Conservation (phyloP, 2,888 invertebrate species). For the Watsonalla binaria region DNA sequence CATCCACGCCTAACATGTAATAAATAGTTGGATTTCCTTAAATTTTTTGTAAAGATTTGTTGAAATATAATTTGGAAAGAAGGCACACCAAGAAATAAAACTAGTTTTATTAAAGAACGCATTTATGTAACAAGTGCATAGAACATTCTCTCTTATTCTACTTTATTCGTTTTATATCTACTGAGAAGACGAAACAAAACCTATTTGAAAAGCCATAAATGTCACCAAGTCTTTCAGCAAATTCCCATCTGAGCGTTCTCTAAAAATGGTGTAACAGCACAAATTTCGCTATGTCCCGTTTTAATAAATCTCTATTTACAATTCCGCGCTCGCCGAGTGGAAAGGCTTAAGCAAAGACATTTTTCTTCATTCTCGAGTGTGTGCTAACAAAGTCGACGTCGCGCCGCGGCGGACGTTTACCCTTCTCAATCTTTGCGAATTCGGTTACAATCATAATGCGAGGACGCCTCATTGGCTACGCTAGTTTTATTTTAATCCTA, state of each 20-base stretch:
- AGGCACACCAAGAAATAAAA: too few species aligned
- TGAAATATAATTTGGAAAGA: too few species aligned
- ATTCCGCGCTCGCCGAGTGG: slow-evolving; percentile 65
- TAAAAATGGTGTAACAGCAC: slow-evolving; percentile 49
- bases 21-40: too few species aligned
- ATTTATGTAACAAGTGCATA: too few species aligned
- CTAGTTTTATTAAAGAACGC: too few species aligned
- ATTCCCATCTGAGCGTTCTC: slow-evolving; percentile 35
- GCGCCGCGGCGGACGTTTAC: slow-evolving; percentile 48
- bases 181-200: background rate
- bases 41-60: too few species aligned
- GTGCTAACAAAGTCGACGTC: slow-evolving; percentile 62
- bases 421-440: slow-evolving; percentile 55
- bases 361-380: slow-evolving; percentile 75
- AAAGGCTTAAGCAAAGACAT: slow-evolving; percentile 74
- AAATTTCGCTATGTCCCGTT: slow-evolving; percentile 64
- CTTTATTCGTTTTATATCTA: background rate
- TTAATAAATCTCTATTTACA: slow-evolving; percentile 77
- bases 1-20: too few species aligned
- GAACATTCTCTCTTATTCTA: too few species aligned
- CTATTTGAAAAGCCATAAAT: slow-evolving; percentile 9
- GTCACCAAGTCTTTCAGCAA: slow-evolving; percentile 36
- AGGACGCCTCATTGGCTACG: slow-evolving; percentile 19
- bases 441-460: slow-evolving; percentile 50
- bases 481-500: slow-evolving; percentile 37